Evolutionary conservation across 2,797 vertebrate genomes (phyloP).

Genomic region (Sphenopsis melanotis): DNA sequence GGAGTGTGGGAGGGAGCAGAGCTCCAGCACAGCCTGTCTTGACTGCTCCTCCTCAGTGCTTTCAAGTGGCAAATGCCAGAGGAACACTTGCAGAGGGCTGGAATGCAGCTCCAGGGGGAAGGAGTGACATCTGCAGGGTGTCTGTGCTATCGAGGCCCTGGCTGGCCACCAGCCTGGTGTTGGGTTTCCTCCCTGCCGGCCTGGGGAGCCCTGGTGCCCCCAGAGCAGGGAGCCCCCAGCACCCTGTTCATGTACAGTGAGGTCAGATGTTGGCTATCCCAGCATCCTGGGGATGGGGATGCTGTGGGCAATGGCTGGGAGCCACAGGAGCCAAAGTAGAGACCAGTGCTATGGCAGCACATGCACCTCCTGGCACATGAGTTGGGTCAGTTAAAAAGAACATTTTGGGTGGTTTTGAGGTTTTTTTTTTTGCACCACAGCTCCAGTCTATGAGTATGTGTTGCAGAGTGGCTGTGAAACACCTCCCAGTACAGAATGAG

Average conservation of each 20-base stretch:
- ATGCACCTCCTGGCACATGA: neutral
- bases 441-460: neutral
- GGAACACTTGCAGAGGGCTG: neutral
- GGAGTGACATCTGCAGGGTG: neutral
- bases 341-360: neutral
- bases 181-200: neutral
- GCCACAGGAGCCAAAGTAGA: neutral
- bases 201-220: neutral
- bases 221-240: neutral
- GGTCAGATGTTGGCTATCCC: neutral
- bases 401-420: neutral
- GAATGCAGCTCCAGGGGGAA: neutral
- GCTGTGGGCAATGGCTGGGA: neutral
- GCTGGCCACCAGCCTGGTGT: neutral
- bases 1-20: neutral
- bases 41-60: neutral
- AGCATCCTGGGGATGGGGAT: neutral
- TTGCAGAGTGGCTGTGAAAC: neutral
- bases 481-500: neutral
- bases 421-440: neutral
- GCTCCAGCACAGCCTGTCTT: neutral
- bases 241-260: neutral
- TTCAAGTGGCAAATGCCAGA: neutral
- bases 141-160: neutral
- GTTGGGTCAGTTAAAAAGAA: neutral